A percentile compares a stretch with the other conserved stretches of the same genome.
Evolutionary conservation across 1,140 invertebrate species (phyloP).

Genomic region (Notospermus geniculatus): DNA sequence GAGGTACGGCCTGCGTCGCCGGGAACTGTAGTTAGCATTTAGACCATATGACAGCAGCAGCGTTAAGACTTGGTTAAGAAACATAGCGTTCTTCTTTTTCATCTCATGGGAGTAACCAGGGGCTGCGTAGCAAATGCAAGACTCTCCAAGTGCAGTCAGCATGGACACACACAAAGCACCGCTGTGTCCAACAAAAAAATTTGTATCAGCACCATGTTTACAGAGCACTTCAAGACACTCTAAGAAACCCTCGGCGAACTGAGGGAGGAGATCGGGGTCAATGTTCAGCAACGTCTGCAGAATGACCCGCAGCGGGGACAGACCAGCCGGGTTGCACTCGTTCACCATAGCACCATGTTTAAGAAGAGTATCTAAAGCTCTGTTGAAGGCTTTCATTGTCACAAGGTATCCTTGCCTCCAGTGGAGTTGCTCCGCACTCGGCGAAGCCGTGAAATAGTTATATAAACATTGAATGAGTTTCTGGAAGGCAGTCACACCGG

Average conservation of each 20-base stretch:
- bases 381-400: background rate
- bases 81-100: conserved; percentile 26
- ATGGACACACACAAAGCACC: conserved; percentile 31
- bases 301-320: conserved; percentile 16
- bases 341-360: background rate
- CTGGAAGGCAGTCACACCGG: conserved; percentile 25
- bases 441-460: background rate
- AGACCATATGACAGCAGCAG: conserved; percentile 40
- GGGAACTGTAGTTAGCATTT: conserved; percentile 39
- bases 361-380: background rate
- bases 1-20: conserved; percentile 24
- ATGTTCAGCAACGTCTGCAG: conserved; percentile 36
- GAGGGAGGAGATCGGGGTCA: conserved; percentile 26
- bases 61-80: conserved; percentile 33
- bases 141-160: conserved; percentile 31
- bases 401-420: background rate
- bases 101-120: conserved; percentile 5
- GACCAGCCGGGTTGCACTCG: conserved; percentile 7
- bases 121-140: conserved; percentile 22
- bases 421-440: background rate
- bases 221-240: conserved; percentile 31
- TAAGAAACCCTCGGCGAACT: conserved; percentile 29
- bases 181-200: conserved; percentile 29
- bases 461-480: background rate
- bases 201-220: conserved; percentile 36